Evolutionary conservation across 1,140 invertebrate genomes (phyloP), one percentile per base, ranked within the genome.

Genomic region (Microplitis mediator): DNA sequence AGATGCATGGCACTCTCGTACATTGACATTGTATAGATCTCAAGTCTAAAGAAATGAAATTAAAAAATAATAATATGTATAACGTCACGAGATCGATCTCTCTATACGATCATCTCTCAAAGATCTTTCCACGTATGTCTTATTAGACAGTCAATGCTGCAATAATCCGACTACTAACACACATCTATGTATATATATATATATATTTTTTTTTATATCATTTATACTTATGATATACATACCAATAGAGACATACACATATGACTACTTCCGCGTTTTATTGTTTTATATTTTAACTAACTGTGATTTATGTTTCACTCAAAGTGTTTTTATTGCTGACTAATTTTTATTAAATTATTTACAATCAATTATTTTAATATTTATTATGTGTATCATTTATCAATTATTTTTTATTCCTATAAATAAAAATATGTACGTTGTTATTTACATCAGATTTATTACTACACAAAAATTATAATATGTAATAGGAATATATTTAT

Each of bases 201-300:
- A 31, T 16, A 39, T 32, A 45, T 45, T 45, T 9, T 45, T n/a
- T n/a, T n/a, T n/a, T n/a, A n/a, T n/a, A n/a, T n/a, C n/a, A n/a
- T n/a, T n/a, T n/a, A n/a, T 6, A 9, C 39, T 45, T 5, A 11
- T 11, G 39, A 45, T 45, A 45, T 11, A 45, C 39, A 35, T 51
- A 72, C 60, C 34, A 35, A 61, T 36, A 6, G 31, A 39, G 16
- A 54, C 31, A 35, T 51, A 23, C 9, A 23, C 23, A 23, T 23
- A 23, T 23, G 23, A 23, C 70, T 64, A 65, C 70, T 64, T 72
- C 63, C 63, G 65, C 13, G 70, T 69, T 54, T 66, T 14, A 64
- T 45, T 51, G 16, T 58, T 31, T 58, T 31, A 58, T 31, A 58
- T 58, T 58, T 58, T 58, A 39, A 39, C 36, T 39, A 39, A 39